Evolutionary conservation across 2,888 invertebrate genomes (phyloP).

Genomic region (Tuta absoluta): DNA sequence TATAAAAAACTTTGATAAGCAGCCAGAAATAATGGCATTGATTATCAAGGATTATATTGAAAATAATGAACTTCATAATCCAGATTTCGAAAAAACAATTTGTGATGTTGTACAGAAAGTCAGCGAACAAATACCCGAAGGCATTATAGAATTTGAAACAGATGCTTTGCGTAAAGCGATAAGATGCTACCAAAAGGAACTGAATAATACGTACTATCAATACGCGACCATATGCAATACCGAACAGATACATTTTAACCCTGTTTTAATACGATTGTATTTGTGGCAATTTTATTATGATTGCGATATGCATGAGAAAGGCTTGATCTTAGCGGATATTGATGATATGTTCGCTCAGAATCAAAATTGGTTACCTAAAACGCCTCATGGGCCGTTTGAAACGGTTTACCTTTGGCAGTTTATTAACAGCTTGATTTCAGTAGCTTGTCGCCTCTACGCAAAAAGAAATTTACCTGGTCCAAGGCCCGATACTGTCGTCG

Average conservation of each 20-base stretch:
- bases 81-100: background rate
- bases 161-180: slow-evolving; percentile 69
- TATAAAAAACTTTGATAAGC: slow-evolving; percentile 60
- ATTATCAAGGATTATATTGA: slow-evolving; percentile 60
- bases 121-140: slow-evolving; percentile 28
- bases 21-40: slow-evolving; percentile 49
- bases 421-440: slow-evolving; percentile 76
- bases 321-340: slow-evolving; percentile 74
- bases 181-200: slow-evolving; percentile 66
- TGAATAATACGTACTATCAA: slow-evolving; percentile 74
- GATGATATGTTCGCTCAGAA: slow-evolving; percentile 75
- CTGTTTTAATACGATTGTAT: slow-evolving; percentile 76
- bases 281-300: slow-evolving; percentile 83
- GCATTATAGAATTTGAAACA: slow-evolving; percentile 67
- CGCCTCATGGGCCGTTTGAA: slow-evolving; percentile 80
- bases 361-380: slow-evolving; percentile 67
- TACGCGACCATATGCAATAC: slow-evolving; percentile 75
- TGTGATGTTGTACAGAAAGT: background rate
- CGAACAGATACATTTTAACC: slow-evolving; percentile 59
- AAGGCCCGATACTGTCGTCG: slow-evolving; percentile 72
- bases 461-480: slow-evolving; percentile 55
- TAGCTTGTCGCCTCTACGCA: slow-evolving; percentile 73
- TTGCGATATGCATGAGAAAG: slow-evolving; percentile 73
- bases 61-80: slow-evolving; percentile 46
- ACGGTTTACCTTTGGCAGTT: slow-evolving; percentile 84